Evolutionary conservation across 23 tunicate species (phyloP), one percentile per base, ranked within the genome.

Genomic region (Phallusia fumigata): DNA sequence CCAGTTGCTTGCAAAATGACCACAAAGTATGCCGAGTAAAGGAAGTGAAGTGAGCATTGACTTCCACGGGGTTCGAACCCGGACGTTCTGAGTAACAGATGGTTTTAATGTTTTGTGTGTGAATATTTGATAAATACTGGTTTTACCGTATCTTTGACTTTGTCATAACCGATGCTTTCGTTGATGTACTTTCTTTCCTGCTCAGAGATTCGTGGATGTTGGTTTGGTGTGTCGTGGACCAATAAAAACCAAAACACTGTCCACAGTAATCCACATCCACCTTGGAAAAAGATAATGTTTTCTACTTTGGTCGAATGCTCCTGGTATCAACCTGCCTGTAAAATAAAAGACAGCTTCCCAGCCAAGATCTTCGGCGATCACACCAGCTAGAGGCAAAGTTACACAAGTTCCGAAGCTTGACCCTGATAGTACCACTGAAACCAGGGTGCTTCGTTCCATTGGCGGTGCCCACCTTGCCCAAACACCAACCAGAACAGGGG

Each of bases 1-100:
- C 97, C 97, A 96, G 82, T 96, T 96, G 76, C 97, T 88, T 0
- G 97, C 92, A 82, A 89, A 88, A 69, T 96, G 97, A 18, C 93
- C 90, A 51, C 75, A 45, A 74, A 91, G 31, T 34, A 96, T 96
- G 0, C 83, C 96, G 52, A 95, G 80, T 52, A 88, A 35, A 0
- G 99, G 97, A 31, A 84, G 79, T 34, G 99, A 96, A 32, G 93
- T 91, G 36, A 96, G 73, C 85, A 96, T 96, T 18, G 87, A 78
- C 18, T 40, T 24, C 98, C 98, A 93, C 30, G 98, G 98, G 8
- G 93, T 93, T 85, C 81, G 73, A 28, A 40, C 51, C 24, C 78
- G 89, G 22, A 58, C 69, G 11, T 58, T 58, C 69, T 58, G 69
- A 6, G 69, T 13, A 40, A 40, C 47, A 40, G 69, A 6, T 6